Evolutionary conservation across 2,113 vertebrate species (phyloP).

Genomic region (Calyptomena viridis): DNA sequence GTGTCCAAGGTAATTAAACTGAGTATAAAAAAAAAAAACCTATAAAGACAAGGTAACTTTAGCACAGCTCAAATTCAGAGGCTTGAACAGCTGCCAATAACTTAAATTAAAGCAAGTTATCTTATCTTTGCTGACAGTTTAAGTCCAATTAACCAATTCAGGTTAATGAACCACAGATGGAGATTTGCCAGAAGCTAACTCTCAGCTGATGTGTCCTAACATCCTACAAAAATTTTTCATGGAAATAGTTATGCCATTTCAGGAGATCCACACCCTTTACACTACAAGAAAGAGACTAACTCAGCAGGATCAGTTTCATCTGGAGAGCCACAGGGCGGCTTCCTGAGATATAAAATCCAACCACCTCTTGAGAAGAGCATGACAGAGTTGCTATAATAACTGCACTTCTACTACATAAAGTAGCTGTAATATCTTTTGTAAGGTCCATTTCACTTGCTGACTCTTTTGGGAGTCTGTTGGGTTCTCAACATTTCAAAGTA

Average conservation of each 20-base stretch:
- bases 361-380: background rate
- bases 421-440: background rate
- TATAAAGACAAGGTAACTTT: background rate
- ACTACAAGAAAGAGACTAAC: background rate
- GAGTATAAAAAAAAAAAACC: background rate
- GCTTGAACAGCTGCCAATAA: background rate
- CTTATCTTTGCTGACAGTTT: background rate
- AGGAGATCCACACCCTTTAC: background rate
- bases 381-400: background rate
- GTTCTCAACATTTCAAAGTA: background rate
- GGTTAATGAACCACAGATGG: background rate
- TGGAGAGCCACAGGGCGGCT: background rate
- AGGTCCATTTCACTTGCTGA: background rate
- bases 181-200: background rate
- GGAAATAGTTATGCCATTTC: background rate
- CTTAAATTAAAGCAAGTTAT: background rate
- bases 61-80: background rate
- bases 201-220: background rate
- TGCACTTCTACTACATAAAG: background rate
- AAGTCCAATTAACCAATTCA: constrained; percentile 18
- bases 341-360: background rate
- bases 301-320: background rate
- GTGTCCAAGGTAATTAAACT: background rate
- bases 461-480: background rate
- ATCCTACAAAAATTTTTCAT: background rate